Conservation (phyloP, 2,113 vertebrate genomes). For the Promerops cafer region DNA sequence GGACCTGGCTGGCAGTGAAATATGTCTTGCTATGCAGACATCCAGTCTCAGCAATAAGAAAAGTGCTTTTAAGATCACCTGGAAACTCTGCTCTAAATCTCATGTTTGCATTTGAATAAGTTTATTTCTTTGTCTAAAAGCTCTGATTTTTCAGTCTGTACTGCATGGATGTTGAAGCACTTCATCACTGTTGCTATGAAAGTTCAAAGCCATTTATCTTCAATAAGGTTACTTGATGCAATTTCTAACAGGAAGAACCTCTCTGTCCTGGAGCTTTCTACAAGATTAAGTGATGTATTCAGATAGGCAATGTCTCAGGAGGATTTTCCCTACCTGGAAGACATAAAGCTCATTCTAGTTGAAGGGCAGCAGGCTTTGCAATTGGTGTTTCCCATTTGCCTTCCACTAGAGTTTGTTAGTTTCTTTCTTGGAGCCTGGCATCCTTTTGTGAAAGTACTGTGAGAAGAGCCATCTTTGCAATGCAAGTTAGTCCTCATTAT, state of each 20-base stretch:
- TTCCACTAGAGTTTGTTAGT: not conserved
- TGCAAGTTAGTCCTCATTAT: not conserved
- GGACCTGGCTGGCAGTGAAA: not conserved
- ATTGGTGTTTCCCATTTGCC: not conserved
- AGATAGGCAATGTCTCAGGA: not conserved
- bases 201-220: slow-evolving; percentile 60
- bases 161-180: not conserved
- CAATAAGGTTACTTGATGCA: slow-evolving; percentile 34
- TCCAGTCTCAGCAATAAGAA: not conserved
- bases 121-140: slow-evolving; percentile 30
- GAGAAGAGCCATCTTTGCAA: not conserved
- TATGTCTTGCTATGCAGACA: not conserved
- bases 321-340: not conserved
- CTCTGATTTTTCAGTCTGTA: slow-evolving; percentile 7
- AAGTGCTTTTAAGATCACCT: not conserved
- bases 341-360: not conserved
- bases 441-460: not conserved
- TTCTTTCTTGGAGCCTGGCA: not conserved
- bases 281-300: slow-evolving; percentile 55
- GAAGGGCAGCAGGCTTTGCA: not conserved
- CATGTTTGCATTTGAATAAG: not conserved
- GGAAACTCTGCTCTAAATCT: not conserved
- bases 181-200: slow-evolving; percentile 48
- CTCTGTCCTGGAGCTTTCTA: slow-evolving; percentile 20
- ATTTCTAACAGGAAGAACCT: slow-evolving; percentile 21